Base-by-base conservation (phyloP, 2,113 vertebrate genomes). In the Toxostoma redivivum region DNA sequence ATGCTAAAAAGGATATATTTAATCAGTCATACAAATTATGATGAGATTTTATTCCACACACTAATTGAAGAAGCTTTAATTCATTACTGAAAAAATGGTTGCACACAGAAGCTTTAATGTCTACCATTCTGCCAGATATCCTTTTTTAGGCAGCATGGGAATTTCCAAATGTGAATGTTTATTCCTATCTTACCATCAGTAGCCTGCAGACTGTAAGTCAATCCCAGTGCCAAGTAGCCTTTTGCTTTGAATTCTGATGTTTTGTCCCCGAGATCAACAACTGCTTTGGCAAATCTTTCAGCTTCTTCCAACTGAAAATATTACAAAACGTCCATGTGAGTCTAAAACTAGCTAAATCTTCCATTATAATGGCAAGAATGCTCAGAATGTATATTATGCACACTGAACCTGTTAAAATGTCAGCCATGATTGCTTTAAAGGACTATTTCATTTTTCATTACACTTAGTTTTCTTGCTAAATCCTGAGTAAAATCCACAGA, bases 211-310 rank as follows among this genome's bases (percentile, higher is more conserved):
- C 99, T 99, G 96, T 99, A 99, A 21, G 99, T 98, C 76, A 99
- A 97, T 86, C 99, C 99, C 44, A 99, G 97, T 14, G 99, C 99
- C 88, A 99, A 97, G 97, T 98, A 99, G 88, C 99, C 99, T 98
- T 99, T 99, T 94, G 99, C 99, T 97, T 99, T 98, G 98, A 99
- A 99, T 95, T 99, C 99, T 5, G 99, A 98, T 3, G 98, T 99
- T 97, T 99, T 99, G 88, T 99, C 99, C 70, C 98, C 99, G 86
- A 98, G 98, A 88, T 99, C 99, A 51, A 99, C 98, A 89, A 99
- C 99, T 83, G 98, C 98, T 96, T 98, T 99, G 91, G 97, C 99
- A 98, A 99, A 99, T 88, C 98, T 98, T 97, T 99, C 99, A 7
- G 99, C 99, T 93, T 99, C 99, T 96, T 99, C 99, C 97, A 99